These are phyloP conservation scores for Staurois parvus DNA, from an alignment of 2,797 vertebrate species.

Conservation along the genomic window DNA sequence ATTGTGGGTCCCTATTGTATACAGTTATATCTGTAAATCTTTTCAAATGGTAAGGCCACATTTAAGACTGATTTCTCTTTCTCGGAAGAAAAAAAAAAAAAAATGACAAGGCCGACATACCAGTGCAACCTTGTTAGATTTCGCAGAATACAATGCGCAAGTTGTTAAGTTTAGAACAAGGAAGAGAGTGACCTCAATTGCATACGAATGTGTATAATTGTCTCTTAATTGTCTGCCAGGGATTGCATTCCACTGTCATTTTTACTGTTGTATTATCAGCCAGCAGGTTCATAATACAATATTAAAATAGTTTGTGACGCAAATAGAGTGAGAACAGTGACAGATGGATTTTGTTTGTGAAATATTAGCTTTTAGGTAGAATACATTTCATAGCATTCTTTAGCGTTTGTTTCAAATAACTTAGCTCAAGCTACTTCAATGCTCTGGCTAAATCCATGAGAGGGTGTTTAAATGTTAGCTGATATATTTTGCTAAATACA, in stretches of 20 bases:
- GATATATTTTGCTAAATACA: too few species aligned
- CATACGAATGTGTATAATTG: conserved; percentile 20
- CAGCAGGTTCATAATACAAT: conserved; percentile 13
- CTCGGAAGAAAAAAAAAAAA: too few species aligned
- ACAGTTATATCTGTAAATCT: too few species aligned
- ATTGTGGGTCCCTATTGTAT: too few species aligned
- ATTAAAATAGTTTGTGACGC: conserved; percentile 33
- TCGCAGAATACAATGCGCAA: neutral
- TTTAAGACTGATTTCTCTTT: too few species aligned
- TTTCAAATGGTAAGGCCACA: too few species aligned
- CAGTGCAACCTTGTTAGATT: neutral
- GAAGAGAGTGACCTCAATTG: conserved; percentile 40
- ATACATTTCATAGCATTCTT: neutral
- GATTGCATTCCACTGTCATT: conserved; percentile 10
- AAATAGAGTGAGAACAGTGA: neutral
- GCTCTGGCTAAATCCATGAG: neutral
- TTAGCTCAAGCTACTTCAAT: neutral
- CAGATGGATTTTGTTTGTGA: conserved; percentile 13
- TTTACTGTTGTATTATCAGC: conserved; percentile 11
- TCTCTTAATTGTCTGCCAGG: conserved; percentile 18
- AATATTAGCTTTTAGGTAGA: conserved; percentile 16
- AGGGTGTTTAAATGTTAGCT: too few species aligned
- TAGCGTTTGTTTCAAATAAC: neutral
- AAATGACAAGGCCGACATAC: neutral
- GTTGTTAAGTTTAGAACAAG: neutral